Evolutionary conservation across 2,888 invertebrate species (phyloP).

Genomic region (Eulithis prunata): DNA sequence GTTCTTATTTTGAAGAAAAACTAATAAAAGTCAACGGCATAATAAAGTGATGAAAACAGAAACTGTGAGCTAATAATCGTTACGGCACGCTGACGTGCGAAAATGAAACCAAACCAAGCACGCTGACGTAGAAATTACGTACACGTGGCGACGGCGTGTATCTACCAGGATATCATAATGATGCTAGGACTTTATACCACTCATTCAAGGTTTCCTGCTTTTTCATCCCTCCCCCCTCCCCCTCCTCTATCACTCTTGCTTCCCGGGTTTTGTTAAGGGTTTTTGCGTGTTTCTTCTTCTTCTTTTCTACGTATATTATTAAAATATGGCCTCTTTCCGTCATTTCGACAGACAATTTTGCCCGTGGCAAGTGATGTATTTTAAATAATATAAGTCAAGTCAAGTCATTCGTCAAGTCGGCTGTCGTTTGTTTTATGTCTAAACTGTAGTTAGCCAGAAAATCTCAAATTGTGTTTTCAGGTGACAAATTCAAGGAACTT

Average conservation of each 20-base stretch:
- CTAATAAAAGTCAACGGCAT: not conserved
- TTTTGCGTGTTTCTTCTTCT: no score
- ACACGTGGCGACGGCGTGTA: conserved; percentile 7
- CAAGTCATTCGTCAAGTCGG: no score
- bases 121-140: conserved; percentile 16
- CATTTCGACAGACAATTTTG: no score
- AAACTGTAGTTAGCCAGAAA: no score
- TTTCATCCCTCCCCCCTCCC: not conserved
- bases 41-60: not conserved
- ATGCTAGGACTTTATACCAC: not conserved
- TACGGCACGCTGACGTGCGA: no score
- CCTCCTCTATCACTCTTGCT: not conserved
- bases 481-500: no score
- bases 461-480: no score
- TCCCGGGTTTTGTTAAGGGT: not conserved
- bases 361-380: no score
- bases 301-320: no score
- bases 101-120: no score
- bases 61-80: not conserved
- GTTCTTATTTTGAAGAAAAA: not conserved
- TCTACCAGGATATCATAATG: conserved; percentile 37
- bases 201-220: conserved; percentile 7
- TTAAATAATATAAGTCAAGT: no score
- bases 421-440: not conserved
- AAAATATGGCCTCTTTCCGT: no score